phyloP scores from a whole-genome alignment of 1,140 invertebrate genomes.

The Pararge aegeria region DNA sequence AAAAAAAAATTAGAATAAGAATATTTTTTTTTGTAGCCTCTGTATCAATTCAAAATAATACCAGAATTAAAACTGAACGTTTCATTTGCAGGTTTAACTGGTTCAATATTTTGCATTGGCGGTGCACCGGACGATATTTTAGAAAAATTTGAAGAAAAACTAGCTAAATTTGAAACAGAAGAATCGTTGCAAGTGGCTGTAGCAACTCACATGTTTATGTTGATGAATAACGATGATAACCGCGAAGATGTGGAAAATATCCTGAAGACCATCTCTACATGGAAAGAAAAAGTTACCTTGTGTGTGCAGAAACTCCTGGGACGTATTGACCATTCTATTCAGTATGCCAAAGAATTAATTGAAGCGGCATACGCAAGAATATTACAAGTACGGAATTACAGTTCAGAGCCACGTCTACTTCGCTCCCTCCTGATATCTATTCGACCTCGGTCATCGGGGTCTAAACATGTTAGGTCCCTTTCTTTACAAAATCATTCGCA shows the following conservation, averaged over 20 bases:
- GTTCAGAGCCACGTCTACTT: conserved; percentile 23
- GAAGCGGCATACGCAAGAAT: conserved; percentile 41
- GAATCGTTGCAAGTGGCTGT: conserved; percentile 44
- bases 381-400: conserved; percentile 27
- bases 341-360: conserved; percentile 46
- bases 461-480: not conserved
- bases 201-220: conserved; percentile 37
- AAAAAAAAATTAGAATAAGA: no score
- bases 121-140: conserved; percentile 41
- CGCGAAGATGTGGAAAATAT: conserved; percentile 14
- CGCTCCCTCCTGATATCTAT: conserved; percentile 43
- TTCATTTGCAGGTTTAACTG: conserved; percentile 42
- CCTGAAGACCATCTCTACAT: conserved; percentile 22
- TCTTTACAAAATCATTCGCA: conserved; percentile 31
- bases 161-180: conserved; percentile 34
- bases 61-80: no score
- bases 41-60: not conserved
- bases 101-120: conserved; percentile 54
- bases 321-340: conserved; percentile 44
- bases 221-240: conserved; percentile 32
- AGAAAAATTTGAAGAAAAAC: conserved; percentile 31
- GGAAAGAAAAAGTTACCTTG: conserved; percentile 42
- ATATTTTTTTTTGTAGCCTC: no score
- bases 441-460: conserved; percentile 1
- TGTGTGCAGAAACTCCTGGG: conserved; percentile 41